Percentiles rank a stretch among this genome's conserved stretches.
These are phyloP conservation scores for Pedetes capensis DNA, from an alignment of 2,113 vertebrate species.

Conservation along the genomic window DNA sequence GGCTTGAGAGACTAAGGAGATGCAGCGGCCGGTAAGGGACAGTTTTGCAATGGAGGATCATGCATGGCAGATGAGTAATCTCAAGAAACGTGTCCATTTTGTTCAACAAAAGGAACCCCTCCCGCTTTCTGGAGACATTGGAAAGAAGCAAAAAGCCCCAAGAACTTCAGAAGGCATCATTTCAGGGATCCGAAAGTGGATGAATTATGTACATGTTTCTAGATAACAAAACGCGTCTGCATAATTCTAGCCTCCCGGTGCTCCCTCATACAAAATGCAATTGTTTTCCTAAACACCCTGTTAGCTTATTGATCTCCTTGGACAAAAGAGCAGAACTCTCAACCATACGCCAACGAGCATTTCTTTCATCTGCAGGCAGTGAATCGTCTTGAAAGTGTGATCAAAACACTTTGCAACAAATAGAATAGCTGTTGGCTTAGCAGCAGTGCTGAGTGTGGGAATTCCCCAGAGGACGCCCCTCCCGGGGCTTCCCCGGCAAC, in stretches of 20 bases:
- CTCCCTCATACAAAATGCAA: slow-evolving; percentile 45
- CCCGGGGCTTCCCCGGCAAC: background rate
- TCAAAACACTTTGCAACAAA: slow-evolving; percentile 11
- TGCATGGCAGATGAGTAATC: fast-evolving
- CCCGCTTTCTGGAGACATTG: slow-evolving; percentile 10
- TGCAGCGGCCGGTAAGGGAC: background rate
- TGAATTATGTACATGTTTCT: slow-evolving; percentile 51
- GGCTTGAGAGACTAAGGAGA: background rate
- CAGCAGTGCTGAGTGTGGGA: background rate
- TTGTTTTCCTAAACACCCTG: slow-evolving; percentile 47
- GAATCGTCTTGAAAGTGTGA: slow-evolving; percentile 43
- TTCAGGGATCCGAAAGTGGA: slow-evolving; percentile 55
- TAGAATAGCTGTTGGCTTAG: background rate
- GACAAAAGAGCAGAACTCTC: slow-evolving; percentile 65
- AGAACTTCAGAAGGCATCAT: slow-evolving; percentile 22
- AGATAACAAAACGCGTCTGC: background rate
- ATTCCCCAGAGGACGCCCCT: background rate
- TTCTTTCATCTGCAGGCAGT: slow-evolving; percentile 25
- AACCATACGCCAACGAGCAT: slow-evolving; percentile 50
- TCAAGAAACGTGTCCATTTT: background rate
- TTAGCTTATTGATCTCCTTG: slow-evolving; percentile 61
- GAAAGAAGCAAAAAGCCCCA: background rate
- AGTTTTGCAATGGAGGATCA: background rate
- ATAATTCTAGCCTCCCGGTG: slow-evolving; percentile 73
- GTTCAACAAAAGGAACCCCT: background rate